Base-by-base conservation (phyloP, 2,113 vertebrate species). In the Barnardius zonarius region DNA sequence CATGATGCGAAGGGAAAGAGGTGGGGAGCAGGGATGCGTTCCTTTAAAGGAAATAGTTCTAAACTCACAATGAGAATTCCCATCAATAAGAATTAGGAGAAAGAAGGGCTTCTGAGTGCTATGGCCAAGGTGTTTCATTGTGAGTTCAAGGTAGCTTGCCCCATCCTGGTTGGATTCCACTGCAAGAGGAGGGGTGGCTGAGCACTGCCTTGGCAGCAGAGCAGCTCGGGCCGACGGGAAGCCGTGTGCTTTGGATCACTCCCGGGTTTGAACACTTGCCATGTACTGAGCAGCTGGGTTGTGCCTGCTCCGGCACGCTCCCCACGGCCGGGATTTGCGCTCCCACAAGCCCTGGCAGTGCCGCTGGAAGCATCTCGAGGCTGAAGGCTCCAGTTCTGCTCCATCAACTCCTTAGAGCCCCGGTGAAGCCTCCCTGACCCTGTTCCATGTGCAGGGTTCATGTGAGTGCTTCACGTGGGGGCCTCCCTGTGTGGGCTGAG, bases 381-480 rank as follows among this genome's bases (percentile, higher is more conserved):
- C 41, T 39, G 59, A 51, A 73, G 33, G 63, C 49, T 74, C 35
- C 5, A 3, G 2, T 81, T 74, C 39, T 31, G 8, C 33, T 28
- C 63, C 17, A 1, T 20, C 7, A 78, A 23, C 27, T 39, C 70
- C 22, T 28, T 17, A 8, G 20, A 30, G 20, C 28, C 49, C 33
- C 10, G 33, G 4, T 24, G 4, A 28, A 59, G 35, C 64, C 23
- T 55, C 35, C 33, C 25, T 31, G 24, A 23, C 14, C 52, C 20
- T 31, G 17, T 25, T 35, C 44, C 33, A 2, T 4, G 35, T 3
- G 11, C 33, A 8, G 28, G 8, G 57, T 24, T n/a, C 22, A 4
- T 16, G 1, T 8, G 9, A 5, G 6, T 5, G 61, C 15, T 15
- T 27, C 52, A 5, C 0, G 1, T 24, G 35, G 54, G 46, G 43